Conservation (phyloP, 2,888 invertebrate genomes). For the Chesias legatella region DNA sequence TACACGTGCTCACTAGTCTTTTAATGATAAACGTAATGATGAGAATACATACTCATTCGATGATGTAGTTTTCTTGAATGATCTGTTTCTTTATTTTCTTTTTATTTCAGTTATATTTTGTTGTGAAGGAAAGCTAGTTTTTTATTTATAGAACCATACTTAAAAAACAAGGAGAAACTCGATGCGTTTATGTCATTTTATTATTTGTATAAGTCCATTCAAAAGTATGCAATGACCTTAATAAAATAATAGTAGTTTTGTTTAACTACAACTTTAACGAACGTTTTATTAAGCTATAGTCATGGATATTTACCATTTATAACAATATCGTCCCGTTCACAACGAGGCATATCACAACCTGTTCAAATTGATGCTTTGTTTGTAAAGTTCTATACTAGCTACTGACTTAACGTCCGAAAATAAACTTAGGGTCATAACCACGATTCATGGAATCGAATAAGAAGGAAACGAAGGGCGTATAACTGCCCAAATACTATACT, state of each 20-base stretch:
- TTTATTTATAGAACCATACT: slow-evolving; percentile 57
- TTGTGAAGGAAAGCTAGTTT: slow-evolving; percentile 56
- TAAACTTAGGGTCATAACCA: slow-evolving; percentile 75
- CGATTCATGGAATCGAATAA: slow-evolving; percentile 80
- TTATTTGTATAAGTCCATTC: slow-evolving; percentile 73
- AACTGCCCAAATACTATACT: slow-evolving; percentile 72
- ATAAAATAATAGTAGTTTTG: slow-evolving; percentile 70
- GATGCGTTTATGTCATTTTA: slow-evolving; percentile 59
- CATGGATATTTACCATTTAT: slow-evolving; percentile 78
- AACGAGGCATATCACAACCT: slow-evolving; percentile 81
- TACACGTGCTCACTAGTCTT: slow-evolving; percentile 10
- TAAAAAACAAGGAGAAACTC: slow-evolving; percentile 70
- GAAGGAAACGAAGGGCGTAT: slow-evolving; percentile 72
- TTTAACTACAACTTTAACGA: slow-evolving; percentile 77
- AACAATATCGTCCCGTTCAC: slow-evolving; percentile 80
- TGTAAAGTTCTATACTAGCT: slow-evolving; percentile 80
- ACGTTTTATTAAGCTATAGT: slow-evolving; percentile 78
- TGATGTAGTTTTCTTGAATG: slow-evolving; percentile 19
- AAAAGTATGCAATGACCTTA: slow-evolving; percentile 71
- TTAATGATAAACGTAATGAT: slow-evolving; percentile 23
- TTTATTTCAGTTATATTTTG: slow-evolving; percentile 42
- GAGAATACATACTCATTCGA: slow-evolving; percentile 17
- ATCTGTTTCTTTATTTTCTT: slow-evolving; percentile 27
- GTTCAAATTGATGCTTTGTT: slow-evolving; percentile 81
- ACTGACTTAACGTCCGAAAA: slow-evolving; percentile 77